Base-by-base conservation (phyloP, 2,888 invertebrate genomes). In the Temnothorax unifasciatus region DNA sequence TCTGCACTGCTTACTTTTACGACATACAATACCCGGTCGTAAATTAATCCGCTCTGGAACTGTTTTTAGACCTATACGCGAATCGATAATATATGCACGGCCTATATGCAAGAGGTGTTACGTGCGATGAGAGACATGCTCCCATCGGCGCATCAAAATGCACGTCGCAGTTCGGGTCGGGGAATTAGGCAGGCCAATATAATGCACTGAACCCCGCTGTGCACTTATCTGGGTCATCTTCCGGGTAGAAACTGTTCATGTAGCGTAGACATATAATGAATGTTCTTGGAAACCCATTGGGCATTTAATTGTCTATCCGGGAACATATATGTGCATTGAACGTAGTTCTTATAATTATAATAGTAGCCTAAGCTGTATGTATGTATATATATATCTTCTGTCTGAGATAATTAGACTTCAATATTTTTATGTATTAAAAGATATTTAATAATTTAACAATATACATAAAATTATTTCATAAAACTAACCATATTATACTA, bases 191-290 rank as follows among this genome's bases (percentile, higher is more conserved):
- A 44, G 47, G 41, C 63, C n/a, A 34, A 59, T 59, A 71, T 81
- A 81, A 68, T 25, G 21, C 18, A 25, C 6, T 3, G n/a, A 69
- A 54, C 54, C 2, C 44, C 38, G 41, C 44, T 44, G 63, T 54
- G 50, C 29, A 79, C 61, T 47, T 86, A 88, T 87, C 77, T 85
- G 52, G 82, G 85, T 85, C 82, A 83, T 85, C 81, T 82, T 87
- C 68, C 29, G 52, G 41, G 61, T 63, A 75, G 66, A 63, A 61
- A 50, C 18, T 18, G 47, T 15, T 25, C 34, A n/a, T 18, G 13
- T 59, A 29, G n/a, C 13, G 5, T 34, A 47, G 59, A 71, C 38
- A n/a, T 52, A 25, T 34, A 34, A 21, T 69, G 41, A 50, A 59
- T 69, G 47, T 38, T 61, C 47, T 25, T 4, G 25, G 47, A 71